Evolutionary conservation across 2,113 vertebrate genomes (phyloP).

Genomic region (Burhinus bistriatus): DNA sequence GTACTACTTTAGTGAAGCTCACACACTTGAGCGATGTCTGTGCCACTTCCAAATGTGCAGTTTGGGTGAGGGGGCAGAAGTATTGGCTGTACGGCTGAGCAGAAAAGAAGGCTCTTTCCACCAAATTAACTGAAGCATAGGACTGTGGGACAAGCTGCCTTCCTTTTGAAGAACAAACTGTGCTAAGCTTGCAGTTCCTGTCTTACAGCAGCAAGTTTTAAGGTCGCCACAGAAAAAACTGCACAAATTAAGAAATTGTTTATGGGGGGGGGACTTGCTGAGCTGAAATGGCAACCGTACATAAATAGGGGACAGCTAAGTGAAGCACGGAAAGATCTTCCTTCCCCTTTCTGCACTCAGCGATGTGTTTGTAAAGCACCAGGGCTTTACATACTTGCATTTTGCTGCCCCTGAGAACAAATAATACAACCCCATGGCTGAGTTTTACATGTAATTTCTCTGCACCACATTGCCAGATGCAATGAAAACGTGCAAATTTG

Average conservation of each 20-base stretch:
- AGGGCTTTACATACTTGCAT: background rate
- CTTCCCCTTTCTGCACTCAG: background rate
- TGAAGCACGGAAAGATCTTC: background rate
- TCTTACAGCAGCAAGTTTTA: background rate
- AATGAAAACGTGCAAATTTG: background rate
- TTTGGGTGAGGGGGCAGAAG: background rate
- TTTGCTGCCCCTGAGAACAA: background rate
- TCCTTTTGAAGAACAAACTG: background rate
- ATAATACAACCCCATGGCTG: too few relatives aligned
- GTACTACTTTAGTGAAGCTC: background rate
- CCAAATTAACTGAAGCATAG: background rate
- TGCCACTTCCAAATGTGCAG: background rate
- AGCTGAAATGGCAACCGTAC: background rate
- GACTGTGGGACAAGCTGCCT: background rate
- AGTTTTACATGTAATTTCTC: background rate
- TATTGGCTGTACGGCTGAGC: background rate
- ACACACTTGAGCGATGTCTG: background rate
- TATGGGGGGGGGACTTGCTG: accelerated
- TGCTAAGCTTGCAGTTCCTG: background rate
- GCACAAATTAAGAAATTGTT: background rate
- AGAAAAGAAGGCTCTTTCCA: background rate
- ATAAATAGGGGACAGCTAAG: background rate
- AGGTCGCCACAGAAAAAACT: background rate
- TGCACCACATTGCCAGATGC: background rate
- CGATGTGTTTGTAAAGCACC: background rate